These are phyloP conservation scores for Eulemur macaco DNA, from an alignment of 2,113 vertebrate genomes.

Conservation along the genomic window DNA sequence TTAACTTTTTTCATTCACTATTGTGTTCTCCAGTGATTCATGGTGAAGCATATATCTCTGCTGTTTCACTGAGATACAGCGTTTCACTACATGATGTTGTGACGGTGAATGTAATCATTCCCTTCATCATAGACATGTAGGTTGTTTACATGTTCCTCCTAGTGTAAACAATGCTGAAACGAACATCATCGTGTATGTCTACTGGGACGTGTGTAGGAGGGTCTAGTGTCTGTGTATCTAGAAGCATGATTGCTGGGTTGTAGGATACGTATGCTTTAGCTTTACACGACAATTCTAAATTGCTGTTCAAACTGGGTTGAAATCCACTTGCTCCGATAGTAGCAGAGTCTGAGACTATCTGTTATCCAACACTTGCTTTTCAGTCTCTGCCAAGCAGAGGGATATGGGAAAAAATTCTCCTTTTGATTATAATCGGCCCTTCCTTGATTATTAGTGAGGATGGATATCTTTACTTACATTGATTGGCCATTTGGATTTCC, in stretches of 20 bases:
- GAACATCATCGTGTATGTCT: neutral
- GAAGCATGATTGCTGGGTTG: too few species aligned
- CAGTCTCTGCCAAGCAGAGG: neutral
- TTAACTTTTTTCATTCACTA: neutral
- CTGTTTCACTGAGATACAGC: accelerated
- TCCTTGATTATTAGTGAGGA: neutral
- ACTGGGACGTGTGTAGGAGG: accelerated
- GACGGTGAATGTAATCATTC: neutral
- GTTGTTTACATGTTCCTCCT: neutral
- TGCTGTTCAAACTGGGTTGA: neutral
- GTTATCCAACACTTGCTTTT: accelerated
- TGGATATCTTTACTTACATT: neutral
- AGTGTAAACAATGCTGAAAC: neutral
- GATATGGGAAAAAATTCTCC: accelerated
- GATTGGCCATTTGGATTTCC: neutral
- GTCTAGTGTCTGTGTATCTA: accelerated
- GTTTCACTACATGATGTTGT: neutral
- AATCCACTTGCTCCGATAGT: neutral
- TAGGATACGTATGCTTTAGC: accelerated
- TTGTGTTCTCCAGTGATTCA: neutral
- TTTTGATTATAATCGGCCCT: neutral
- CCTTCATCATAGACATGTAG: neutral
- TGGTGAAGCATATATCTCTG: neutral
- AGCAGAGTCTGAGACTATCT: neutral
- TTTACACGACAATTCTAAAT: neutral